Percentiles rank a stretch among this genome's conserved stretches.
These are phyloP conservation scores for Parazoanthus atlanticus DNA, from an alignment of 92 coral and sea anemone genomes.

Conservation along the genomic window DNA sequence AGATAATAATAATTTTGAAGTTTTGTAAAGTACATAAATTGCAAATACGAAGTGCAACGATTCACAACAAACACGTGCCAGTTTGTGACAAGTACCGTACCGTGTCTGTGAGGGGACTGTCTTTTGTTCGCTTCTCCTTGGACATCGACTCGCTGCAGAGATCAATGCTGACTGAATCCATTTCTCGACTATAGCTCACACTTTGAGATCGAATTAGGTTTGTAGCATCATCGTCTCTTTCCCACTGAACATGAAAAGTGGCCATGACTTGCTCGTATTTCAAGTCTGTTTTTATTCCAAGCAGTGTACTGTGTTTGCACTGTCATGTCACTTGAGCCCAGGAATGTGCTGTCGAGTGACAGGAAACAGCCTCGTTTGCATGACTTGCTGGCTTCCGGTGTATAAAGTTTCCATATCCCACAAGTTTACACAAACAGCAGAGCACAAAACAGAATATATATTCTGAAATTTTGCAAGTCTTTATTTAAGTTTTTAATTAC, in stretches of 20 bases:
- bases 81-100: conserved; percentile 70
- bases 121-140: conserved; percentile 43
- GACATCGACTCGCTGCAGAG: conserved; percentile 55
- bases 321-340: conserved; percentile 32
- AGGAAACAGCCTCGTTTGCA: conserved; percentile 39
- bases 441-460: no score
- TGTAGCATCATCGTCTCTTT: conserved; percentile 15
- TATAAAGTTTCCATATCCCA: no score
- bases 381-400: neutral
- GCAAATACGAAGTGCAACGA: conserved; percentile 13
- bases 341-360: conserved; percentile 27
- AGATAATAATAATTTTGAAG: neutral
- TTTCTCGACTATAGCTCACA: conserved; percentile 66
- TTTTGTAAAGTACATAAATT: neutral
- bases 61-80: conserved; percentile 30
- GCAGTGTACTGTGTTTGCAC: neutral
- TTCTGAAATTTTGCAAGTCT: no score
- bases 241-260: conserved; percentile 44
- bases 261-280: conserved; percentile 3
- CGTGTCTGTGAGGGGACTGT: conserved; percentile 57
- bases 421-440: no score
- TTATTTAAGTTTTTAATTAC: no score
- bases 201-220: conserved; percentile 56
- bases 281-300: conserved; percentile 29
- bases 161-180: conserved; percentile 72